Base-by-base conservation (phyloP, 2,113 vertebrate species). In the Otus sunia region DNA sequence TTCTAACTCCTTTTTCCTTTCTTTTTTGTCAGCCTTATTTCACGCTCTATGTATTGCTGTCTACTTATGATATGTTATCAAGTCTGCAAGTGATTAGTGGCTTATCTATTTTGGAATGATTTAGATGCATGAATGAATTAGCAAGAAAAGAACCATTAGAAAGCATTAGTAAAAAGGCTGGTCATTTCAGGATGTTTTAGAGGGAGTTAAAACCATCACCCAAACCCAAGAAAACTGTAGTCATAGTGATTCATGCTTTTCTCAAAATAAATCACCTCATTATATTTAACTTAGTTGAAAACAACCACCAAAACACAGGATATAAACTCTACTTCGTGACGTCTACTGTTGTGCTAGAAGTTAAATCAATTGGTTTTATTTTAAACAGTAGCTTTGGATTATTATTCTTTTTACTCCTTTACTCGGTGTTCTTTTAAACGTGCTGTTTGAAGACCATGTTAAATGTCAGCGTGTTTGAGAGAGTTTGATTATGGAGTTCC, bases 121-220 rank as follows among this genome's bases (percentile, higher is more conserved):
- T 94, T 88, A 86, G 74, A 92, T 85, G 74, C 45, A 76, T 94
- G 80, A 92, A 94, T 95, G 91, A 96, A 91, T 95, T 88, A 88
- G 50, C 15, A 85, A 89, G 76, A 58, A 87, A 89, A 89, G 77
- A 91, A 16, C 60, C 52, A 92, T 94, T 95, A 92, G 45, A 87
- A 94, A 77, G 78, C 66, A 79, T 88, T 92, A 94, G 32, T 74
- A 82, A 86, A 83, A 96, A 83, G 39, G 37, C 66, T 95, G 41
- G 34, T 86, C 41, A 63, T 93, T 94, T 94, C 75, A 92, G 37
- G 63, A 75, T 68, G 3, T 80, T 39, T 67, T 88, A 62, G 71
- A 93, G 47, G 55, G 81, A 94, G 78, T 77, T 94, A 80, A 64
- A 93, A 84, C n/a, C 37, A 74, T 86, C 85, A 91, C 52, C 47